Evolutionary conservation across 2,888 invertebrate species (phyloP).

Genomic region (Morpho deidamia): DNA sequence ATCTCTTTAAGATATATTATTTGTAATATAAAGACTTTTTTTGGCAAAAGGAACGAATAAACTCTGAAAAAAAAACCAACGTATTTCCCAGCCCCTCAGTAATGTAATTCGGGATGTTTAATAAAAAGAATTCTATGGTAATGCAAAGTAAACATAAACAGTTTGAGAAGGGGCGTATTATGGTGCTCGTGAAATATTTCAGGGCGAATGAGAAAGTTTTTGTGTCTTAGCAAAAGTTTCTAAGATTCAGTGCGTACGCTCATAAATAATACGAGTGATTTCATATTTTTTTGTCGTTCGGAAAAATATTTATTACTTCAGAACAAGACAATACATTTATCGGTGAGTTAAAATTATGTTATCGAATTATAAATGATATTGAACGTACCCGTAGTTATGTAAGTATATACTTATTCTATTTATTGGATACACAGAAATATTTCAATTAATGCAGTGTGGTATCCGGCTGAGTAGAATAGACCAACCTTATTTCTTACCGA

Average conservation of each 20-base stretch:
- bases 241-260: not conserved
- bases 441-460: too few species aligned
- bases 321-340: too few species aligned
- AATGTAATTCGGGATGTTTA: constrained; percentile 4
- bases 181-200: constrained; percentile 5
- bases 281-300: constrained; percentile 6
- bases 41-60: constrained; percentile 13
- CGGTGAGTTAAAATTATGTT: too few species aligned
- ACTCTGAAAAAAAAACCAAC: not conserved
- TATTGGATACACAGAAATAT: too few species aligned
- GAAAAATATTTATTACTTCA: not conserved
- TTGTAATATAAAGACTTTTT: constrained; percentile 4
- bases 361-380: not conserved
- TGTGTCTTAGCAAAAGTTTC: constrained; percentile 7
- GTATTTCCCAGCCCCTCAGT: not conserved
- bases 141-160: constrained; percentile 9
- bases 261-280: constrained; percentile 9
- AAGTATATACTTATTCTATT: too few species aligned
- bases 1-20: constrained; percentile 1
- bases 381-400: too few species aligned
- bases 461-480: too few species aligned
- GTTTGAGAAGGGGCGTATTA: constrained; percentile 3
- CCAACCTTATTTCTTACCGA: too few species aligned
- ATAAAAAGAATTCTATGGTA: constrained; percentile 8
- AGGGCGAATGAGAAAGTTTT: constrained; percentile 7